Conservation (phyloP, 2,797 vertebrate species). For the Aselliscus stoliczkanus region DNA sequence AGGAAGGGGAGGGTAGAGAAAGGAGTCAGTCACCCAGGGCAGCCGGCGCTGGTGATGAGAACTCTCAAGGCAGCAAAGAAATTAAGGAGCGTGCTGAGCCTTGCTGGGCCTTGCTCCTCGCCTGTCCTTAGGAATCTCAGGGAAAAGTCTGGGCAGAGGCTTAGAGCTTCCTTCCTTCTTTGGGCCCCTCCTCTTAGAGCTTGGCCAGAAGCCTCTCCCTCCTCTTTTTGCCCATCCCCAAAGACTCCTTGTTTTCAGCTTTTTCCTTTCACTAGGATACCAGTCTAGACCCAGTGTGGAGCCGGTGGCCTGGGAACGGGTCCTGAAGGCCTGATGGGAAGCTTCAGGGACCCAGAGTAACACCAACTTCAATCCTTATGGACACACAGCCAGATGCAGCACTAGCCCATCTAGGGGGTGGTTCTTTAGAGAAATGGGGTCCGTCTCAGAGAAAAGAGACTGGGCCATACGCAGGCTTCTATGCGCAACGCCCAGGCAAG, state of each 20-base stretch:
- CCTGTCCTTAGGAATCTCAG: not conserved
- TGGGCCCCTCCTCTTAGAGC: conserved; percentile 23
- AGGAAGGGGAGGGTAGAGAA: not conserved
- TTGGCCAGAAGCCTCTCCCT: conserved; percentile 39
- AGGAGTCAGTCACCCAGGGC: conserved; percentile 40
- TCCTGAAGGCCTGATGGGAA: not conserved
- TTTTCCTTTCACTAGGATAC: not conserved
- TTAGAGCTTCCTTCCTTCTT: conserved; percentile 38
- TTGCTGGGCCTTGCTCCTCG: not conserved
- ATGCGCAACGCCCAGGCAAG: not conserved
- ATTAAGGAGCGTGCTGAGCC: not conserved
- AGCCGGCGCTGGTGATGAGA: conserved; percentile 42
- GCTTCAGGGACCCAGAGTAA: not conserved
- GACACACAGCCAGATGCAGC: not conserved
- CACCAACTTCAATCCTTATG: not conserved
- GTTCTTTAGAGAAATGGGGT: not conserved
- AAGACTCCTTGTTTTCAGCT: conserved; percentile 47
- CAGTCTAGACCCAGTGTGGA: conserved; percentile 6
- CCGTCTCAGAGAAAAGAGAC: not conserved
- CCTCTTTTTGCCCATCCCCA: not conserved
- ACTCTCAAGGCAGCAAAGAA: not conserved
- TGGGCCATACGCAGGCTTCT: not conserved
- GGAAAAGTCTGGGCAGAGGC: conserved; percentile 28
- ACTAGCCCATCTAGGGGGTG: not conserved
- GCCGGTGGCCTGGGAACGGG: not conserved